These are phyloP conservation scores for Sebastes ruberrimus DNA, from an alignment of 2,797 vertebrate genomes.

Conservation along the genomic window DNA sequence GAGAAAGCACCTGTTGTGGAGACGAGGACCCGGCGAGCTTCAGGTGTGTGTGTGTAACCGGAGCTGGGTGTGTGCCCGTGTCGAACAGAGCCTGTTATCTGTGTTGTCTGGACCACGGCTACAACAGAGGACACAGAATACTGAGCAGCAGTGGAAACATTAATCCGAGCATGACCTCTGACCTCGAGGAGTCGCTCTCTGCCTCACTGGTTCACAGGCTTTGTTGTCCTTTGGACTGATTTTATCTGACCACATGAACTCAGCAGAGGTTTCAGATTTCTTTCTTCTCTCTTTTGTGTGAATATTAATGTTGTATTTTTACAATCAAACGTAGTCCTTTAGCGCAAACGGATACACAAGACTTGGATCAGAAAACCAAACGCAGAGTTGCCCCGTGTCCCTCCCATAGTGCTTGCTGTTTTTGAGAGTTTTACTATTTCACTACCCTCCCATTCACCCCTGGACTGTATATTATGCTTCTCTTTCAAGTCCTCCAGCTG, in stretches of 20 bases:
- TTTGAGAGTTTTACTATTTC: conserved; percentile 35
- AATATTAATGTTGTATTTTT: conserved; percentile 11
- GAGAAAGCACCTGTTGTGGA: conserved; percentile 71
- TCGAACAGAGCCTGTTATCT: conserved; percentile 63
- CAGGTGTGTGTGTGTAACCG: conserved; percentile 68
- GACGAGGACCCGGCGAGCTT: conserved; percentile 10
- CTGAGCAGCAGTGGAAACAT: conserved; percentile 66
- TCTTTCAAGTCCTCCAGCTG: conserved; percentile 70
- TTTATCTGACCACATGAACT: conserved; percentile 52
- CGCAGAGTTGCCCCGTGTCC: background rate
- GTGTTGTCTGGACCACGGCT: conserved; percentile 50
- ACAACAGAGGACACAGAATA: conserved; percentile 66
- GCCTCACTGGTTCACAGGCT: conserved; percentile 35
- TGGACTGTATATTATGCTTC: conserved; percentile 56
- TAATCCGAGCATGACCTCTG: conserved; percentile 65
- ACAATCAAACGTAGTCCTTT: conserved; percentile 1
- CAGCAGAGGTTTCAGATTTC: background rate
- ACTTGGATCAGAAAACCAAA: conserved; percentile 15
- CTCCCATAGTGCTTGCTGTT: background rate
- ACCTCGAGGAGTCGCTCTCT: conserved; percentile 41
- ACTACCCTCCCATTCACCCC: conserved; percentile 53
- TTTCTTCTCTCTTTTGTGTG: background rate
- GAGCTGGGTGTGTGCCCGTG: conserved; percentile 64
- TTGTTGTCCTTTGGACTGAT: conserved; percentile 58
- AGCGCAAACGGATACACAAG: background rate